Conservation (phyloP, 2,113 vertebrate genomes). For the Pheucticus melanocephalus region DNA sequence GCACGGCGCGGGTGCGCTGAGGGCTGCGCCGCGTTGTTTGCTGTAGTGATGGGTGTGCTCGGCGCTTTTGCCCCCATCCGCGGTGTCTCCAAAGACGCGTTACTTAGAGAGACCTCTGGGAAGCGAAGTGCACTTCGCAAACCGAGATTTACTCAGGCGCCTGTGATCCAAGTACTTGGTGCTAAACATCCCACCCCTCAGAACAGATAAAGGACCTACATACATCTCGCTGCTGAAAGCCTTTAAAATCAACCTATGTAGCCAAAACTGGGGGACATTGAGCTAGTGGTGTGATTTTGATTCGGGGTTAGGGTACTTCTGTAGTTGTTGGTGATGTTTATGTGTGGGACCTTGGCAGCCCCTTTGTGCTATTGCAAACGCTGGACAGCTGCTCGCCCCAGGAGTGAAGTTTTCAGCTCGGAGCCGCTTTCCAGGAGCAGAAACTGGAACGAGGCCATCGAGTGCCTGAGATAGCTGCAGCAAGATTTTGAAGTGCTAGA, state of each 20-base stretch:
- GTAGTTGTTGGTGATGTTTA: neutral
- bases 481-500: neutral
- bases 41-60: neutral
- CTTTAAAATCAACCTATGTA: neutral
- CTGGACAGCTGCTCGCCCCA: neutral
- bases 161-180: neutral
- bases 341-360: neutral
- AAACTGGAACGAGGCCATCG: neutral
- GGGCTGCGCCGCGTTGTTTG: accelerated
- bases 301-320: neutral
- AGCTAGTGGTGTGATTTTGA: neutral
- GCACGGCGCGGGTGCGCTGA: neutral
- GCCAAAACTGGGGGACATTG: neutral
- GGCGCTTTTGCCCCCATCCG: accelerated
- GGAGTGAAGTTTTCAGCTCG: neutral
- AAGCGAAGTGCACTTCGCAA: neutral
- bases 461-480: neutral
- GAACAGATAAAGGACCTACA: neutral
- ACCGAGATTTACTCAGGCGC: accelerated
- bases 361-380: accelerated
- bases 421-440: neutral
- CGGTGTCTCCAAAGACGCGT: neutral
- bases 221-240: neutral
- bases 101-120: neutral
- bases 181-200: neutral